Base-by-base conservation (phyloP, 2,797 vertebrate genomes). In the Morus bassanus region DNA sequence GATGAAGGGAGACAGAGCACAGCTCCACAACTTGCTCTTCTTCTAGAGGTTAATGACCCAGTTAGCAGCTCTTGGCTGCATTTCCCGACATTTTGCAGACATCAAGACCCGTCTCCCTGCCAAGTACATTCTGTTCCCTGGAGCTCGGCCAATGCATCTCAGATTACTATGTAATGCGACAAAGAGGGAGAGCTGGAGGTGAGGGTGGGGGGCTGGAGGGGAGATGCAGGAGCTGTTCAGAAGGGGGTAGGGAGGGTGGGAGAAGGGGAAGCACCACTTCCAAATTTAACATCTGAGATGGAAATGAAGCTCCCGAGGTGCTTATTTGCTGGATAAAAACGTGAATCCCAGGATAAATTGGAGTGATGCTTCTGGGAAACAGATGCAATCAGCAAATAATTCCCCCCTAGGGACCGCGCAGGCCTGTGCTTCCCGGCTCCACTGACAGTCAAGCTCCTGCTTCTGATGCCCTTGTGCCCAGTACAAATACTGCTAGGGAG, bases 61-160 rank as follows among this genome's bases (percentile, higher is more conserved):
- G 98, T 98, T 98, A 98, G 98, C 98, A 98, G 98, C 98, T 98
- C 98, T 98, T 98, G 98, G 98, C 98, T 98, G 97, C 97, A 96
- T 97, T 98, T 98, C 98, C 97, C 98, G 98, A 98, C 98, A 98
- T 98, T 98, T 98, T 98, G 98, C 98, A 98, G 98, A 98, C 98
- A 98, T 98, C 98, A 97, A 98, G 98, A 97, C 97, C 98, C 93
- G 97, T 96, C 96, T 97, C 96, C 95, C 96, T 98, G 98, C 98
- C 98, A 98, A 98, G 98, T 98, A 98, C 98, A 98, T 98, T 98
- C 98, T 98, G 98, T 98, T 98, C 98, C 98, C 98, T 98, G 98
- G 98, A 98, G 98, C 97, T 94, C 91, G 18, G 98, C 98, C 98
- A 98, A 97, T 85, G 97, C 98, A 97, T 97, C 98, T 98, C 98